Percentiles rank a stretch among this genome's conserved stretches.
Conservation (phyloP, 2,797 vertebrate species). For the Hyperoplus lanceolatus region DNA sequence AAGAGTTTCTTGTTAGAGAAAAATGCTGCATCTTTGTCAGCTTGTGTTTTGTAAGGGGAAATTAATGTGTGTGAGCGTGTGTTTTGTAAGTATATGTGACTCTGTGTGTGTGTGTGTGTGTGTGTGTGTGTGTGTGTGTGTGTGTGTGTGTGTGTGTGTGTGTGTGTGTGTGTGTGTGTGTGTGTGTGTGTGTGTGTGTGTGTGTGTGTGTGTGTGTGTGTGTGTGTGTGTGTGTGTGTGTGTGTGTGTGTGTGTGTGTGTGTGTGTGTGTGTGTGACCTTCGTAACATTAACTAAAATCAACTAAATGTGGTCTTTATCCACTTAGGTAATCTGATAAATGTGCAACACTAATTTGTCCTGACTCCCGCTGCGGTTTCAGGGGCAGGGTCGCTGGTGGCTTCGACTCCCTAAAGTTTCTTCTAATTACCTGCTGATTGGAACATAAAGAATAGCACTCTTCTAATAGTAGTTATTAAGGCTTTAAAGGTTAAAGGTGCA, state of each 20-base stretch:
- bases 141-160: too few species aligned
- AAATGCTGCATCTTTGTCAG: conserved; percentile 34
- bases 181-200: too few species aligned
- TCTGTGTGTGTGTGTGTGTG: too few species aligned
- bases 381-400: conserved; percentile 54
- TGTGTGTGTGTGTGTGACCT: background rate
- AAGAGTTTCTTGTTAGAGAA: background rate
- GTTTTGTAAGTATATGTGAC: too few species aligned
- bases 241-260: too few species aligned
- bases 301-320: conserved; percentile 68
- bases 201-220: too few species aligned
- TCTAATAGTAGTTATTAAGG: conserved; percentile 27
- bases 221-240: too few species aligned
- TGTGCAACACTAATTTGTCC: conserved; percentile 66
- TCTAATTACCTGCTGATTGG: conserved; percentile 75
- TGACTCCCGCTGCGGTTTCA: conserved; percentile 58
- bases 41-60: conserved; percentile 17
- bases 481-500: conserved; percentile 39
- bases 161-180: too few species aligned
- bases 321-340: conserved; percentile 62
- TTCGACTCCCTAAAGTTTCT: conserved; percentile 69
- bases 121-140: too few species aligned
- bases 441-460: conserved; percentile 46
- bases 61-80: background rate
- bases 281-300: conserved; percentile 55